Conservation (phyloP, 2,113 vertebrate species). For the Podarcis muralis region DNA sequence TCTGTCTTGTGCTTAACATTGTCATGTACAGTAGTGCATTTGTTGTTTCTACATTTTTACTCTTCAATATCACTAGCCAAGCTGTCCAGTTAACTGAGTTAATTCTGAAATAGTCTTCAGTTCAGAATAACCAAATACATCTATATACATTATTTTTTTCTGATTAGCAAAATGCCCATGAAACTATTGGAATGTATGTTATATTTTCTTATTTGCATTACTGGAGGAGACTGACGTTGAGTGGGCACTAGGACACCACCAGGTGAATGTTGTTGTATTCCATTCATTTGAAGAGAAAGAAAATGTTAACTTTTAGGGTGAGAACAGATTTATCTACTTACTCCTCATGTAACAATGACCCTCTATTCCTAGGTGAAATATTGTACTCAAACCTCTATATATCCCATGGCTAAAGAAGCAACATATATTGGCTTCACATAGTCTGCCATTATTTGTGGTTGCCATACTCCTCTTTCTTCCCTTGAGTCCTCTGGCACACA, state of each 20-base stretch:
- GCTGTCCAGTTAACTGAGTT: neutral
- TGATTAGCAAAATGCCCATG: neutral
- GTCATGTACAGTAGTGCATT: neutral
- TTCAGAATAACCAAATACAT: neutral
- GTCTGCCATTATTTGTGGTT: neutral
- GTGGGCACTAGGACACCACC: no score
- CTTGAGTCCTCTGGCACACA: neutral
- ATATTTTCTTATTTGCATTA: neutral
- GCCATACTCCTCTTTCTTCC: neutral
- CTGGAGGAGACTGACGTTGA: neutral
- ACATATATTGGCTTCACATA: neutral
- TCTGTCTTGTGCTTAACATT: neutral
- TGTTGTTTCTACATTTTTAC: neutral
- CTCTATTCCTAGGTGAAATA: neutral
- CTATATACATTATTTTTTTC: neutral
- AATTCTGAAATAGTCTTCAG: neutral
- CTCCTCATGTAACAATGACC: neutral
- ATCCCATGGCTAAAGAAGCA: neutral
- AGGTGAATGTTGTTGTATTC: no score
- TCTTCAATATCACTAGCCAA: neutral
- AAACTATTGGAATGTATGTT: neutral
- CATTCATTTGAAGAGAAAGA: neutral
- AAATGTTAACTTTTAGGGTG: neutral
- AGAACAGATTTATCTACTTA: neutral
- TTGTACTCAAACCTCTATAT: neutral